Percentiles rank a stretch among this genome's conserved stretches.
Conservation (phyloP, 2,113 vertebrate species). For the Notothenia rossii region DNA sequence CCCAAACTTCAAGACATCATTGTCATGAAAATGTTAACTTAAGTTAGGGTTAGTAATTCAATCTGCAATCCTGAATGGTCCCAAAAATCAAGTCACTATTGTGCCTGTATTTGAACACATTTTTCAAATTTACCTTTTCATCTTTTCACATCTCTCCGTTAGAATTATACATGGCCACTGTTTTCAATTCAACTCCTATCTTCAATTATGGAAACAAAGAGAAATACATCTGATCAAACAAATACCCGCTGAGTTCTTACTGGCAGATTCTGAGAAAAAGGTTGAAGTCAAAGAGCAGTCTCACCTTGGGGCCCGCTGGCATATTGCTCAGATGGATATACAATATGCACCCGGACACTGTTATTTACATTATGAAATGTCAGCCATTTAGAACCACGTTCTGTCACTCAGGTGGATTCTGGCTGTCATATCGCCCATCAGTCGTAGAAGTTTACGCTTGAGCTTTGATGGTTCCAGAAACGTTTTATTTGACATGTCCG, state of each 20-base stretch:
- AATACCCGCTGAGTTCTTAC: slow-evolving; percentile 14
- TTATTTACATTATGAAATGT: slow-evolving; percentile 79
- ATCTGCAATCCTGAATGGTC: neutral
- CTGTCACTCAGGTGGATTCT: slow-evolving; percentile 38
- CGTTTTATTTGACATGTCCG: slow-evolving; percentile 11
- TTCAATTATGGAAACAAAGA: neutral
- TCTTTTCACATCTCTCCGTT: neutral
- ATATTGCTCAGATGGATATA: slow-evolving; percentile 57
- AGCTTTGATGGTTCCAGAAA: slow-evolving; percentile 18
- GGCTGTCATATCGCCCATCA: slow-evolving; percentile 50
- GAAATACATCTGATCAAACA: slow-evolving; percentile 4
- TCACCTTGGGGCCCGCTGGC: slow-evolving; percentile 45
- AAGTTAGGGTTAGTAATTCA: neutral
- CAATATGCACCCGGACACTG: slow-evolving; percentile 29
- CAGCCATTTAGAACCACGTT: slow-evolving; percentile 61
- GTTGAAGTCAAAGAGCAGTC: slow-evolving; percentile 59
- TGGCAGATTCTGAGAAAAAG: slow-evolving; percentile 52
- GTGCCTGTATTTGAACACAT: too few relatives aligned
- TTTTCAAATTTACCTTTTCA: neutral
- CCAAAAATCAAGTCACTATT: neutral
- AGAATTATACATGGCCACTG: too few relatives aligned
- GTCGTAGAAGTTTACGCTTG: slow-evolving; percentile 34
- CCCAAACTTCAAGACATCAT: neutral
- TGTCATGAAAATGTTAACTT: neutral
- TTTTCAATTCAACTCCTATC: neutral